Evolutionary conservation across 2,797 vertebrate genomes (phyloP).

Genomic region (Alosa sapidissima): DNA sequence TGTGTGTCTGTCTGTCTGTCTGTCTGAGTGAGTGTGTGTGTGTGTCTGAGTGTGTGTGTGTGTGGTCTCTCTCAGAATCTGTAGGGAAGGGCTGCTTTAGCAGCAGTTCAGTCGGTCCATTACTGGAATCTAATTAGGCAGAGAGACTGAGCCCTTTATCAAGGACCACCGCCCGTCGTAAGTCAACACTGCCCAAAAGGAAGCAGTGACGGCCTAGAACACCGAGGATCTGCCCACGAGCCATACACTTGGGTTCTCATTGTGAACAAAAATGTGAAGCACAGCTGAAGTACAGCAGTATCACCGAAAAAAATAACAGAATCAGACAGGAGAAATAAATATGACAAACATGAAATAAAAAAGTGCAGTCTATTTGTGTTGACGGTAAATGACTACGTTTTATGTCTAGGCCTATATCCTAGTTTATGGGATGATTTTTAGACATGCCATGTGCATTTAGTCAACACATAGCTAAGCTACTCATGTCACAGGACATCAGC

Average conservation of each 20-base stretch:
- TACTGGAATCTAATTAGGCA: slow-evolving; percentile 78
- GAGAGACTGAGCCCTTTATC: slow-evolving; percentile 48
- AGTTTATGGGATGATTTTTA: neutral
- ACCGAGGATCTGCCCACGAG: neutral
- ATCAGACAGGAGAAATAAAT: neutral
- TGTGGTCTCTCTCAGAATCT: slow-evolving; percentile 37
- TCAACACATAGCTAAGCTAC: neutral
- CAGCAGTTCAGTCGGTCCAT: slow-evolving; percentile 64
- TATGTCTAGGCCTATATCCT: neutral
- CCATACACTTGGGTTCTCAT: neutral
- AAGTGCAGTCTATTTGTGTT: neutral
- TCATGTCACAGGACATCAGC: neutral
- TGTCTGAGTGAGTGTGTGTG: neutral
- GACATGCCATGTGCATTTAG: neutral
- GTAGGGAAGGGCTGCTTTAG: slow-evolving; percentile 47
- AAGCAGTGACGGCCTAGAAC: slow-evolving; percentile 28
- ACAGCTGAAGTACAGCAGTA: neutral
- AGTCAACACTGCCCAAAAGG: slow-evolving; percentile 33
- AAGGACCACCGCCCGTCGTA: slow-evolving; percentile 37
- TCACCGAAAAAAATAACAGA: neutral
- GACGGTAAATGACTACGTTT: neutral
- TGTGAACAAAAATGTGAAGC: neutral
- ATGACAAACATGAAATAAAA: neutral
- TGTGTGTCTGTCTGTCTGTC: neutral
- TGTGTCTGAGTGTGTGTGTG: neutral